Evolutionary conservation across 2,113 vertebrate genomes (phyloP).

Genomic region (Aleadryas rufinucha): DNA sequence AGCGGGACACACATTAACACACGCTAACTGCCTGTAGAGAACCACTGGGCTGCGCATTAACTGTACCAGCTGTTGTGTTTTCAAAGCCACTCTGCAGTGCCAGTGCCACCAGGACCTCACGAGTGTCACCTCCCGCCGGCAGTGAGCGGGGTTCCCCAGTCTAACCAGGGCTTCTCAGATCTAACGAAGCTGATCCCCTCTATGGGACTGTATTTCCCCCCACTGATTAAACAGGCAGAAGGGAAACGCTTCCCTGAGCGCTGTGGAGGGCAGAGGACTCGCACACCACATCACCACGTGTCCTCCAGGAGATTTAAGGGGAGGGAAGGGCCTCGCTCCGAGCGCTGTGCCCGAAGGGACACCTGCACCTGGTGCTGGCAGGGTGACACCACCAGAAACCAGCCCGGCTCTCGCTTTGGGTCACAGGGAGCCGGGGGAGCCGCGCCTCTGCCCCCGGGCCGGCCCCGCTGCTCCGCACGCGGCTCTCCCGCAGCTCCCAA

Average conservation of each 20-base stretch:
- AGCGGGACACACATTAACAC: constrained; percentile 47
- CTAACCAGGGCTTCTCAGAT: background rate
- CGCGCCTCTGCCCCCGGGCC: background rate
- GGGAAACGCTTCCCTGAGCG: background rate
- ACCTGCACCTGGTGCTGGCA: background rate
- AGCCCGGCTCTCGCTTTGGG: background rate
- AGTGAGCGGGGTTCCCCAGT: accelerated
- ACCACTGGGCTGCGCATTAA: background rate
- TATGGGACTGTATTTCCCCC: background rate
- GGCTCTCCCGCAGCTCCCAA: constrained; percentile 49
- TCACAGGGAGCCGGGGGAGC: background rate
- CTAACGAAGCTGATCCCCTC: background rate
- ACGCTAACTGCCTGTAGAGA: background rate
- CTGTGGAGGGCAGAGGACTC: background rate
- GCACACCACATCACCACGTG: background rate
- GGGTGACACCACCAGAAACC: background rate
- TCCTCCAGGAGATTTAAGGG: background rate
- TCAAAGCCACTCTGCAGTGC: background rate
- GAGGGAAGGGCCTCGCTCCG: background rate
- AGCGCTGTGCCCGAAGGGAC: background rate
- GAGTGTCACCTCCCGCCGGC: background rate
- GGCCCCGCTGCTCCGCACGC: background rate
- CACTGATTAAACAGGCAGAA: background rate
- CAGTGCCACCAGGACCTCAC: background rate
- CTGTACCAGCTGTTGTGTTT: background rate